These are phyloP conservation scores for Anser brachyrhynchus DNA, from an alignment of 2,113 vertebrate species.

Conservation along the genomic window DNA sequence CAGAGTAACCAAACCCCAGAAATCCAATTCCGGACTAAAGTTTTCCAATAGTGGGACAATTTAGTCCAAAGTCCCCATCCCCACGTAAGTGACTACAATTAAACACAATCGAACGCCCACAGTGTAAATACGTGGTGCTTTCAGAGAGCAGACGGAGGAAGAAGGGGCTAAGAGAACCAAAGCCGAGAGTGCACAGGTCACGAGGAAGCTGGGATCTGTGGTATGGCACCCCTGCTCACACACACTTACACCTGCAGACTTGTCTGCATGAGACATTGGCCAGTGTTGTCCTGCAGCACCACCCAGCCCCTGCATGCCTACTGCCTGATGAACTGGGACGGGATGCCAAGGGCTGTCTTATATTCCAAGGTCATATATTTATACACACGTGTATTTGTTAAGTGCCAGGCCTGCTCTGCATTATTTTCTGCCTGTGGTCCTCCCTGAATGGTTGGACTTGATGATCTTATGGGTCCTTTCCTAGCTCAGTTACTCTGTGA, in stretches of 20 bases:
- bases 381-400: neutral
- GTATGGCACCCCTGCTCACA: neutral
- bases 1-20: neutral
- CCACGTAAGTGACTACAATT: neutral
- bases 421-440: neutral
- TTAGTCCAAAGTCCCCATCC: neutral
- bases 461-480: no score
- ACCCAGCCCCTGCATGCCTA: neutral
- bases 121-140: neutral
- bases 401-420: neutral
- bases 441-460: neutral
- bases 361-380: conserved; percentile 40
- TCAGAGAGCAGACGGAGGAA: neutral
- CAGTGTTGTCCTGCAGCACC: neutral
- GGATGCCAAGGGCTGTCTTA: neutral
- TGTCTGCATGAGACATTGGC: neutral
- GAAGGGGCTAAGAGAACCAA: neutral
- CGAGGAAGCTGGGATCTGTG: neutral
- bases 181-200: neutral
- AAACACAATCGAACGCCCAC: neutral
- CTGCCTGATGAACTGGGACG: neutral
- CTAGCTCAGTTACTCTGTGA: no score
- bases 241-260: neutral
- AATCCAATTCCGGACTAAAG: neutral
- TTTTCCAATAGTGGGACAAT: neutral